These are phyloP conservation scores for Anthonomus grandis DNA, from an alignment of 1,140 invertebrate species.

Conservation along the genomic window DNA sequence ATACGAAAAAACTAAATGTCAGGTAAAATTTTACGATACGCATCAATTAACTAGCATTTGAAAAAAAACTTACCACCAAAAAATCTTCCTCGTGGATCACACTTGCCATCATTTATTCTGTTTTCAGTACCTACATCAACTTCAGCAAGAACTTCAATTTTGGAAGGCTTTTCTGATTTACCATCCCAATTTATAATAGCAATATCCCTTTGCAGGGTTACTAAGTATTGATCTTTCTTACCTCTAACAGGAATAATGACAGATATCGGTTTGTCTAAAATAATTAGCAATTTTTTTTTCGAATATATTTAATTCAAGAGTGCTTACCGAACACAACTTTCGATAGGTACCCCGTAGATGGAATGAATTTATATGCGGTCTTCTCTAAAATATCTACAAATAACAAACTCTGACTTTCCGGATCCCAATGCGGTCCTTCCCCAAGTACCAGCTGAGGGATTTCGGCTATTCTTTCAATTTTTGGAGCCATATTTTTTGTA, in stretches of 20 bases:
- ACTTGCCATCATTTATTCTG: constrained; percentile 84
- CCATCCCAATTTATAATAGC: constrained; percentile 66
- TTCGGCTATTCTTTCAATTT: constrained; percentile 31
- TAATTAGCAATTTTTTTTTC: too few species aligned
- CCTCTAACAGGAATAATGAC: constrained; percentile 65
- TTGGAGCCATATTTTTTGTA: constrained; percentile 32
- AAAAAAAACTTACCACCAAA: constrained; percentile 51
- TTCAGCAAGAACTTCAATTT: constrained; percentile 36
- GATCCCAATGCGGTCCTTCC: constrained; percentile 71
- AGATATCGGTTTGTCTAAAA: constrained; percentile 44
- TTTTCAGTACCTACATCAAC: constrained; percentile 48
- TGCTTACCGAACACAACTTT: constrained; percentile 34
- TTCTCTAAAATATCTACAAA: constrained; percentile 64
- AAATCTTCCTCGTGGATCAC: constrained; percentile 71
- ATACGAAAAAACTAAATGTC: background rate
- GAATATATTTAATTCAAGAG: too few species aligned
- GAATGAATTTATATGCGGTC: constrained; percentile 49
- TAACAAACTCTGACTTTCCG: constrained; percentile 56
- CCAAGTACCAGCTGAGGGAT: constrained; percentile 44
- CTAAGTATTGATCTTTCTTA: constrained; percentile 58
- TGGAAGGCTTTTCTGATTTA: constrained; percentile 29
- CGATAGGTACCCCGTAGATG: constrained; percentile 34
- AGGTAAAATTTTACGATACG: background rate
- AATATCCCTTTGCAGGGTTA: constrained; percentile 59
- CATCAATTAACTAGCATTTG: background rate